These are phyloP conservation scores for Gymnogyps californianus DNA, from an alignment of 2,113 vertebrate genomes.

Conservation along the genomic window DNA sequence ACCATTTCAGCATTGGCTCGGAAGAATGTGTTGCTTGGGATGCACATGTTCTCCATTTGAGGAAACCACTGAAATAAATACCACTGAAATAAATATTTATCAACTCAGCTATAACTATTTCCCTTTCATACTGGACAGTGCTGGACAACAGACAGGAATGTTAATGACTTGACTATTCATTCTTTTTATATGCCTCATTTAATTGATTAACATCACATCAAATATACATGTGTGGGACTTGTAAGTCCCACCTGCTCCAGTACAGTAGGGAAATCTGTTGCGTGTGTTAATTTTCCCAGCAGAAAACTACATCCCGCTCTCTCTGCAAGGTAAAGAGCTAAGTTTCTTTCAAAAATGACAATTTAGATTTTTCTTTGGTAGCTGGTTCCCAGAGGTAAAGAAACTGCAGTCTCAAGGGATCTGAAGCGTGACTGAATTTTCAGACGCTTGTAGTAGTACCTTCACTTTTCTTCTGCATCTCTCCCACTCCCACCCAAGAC, in stretches of 20 bases:
- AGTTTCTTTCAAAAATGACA: not conserved
- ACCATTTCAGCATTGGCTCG: not conserved
- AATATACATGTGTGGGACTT: not conserved
- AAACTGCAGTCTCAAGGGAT: not conserved
- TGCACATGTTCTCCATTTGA: not conserved
- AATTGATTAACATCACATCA: not conserved
- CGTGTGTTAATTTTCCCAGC: not conserved
- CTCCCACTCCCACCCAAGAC: not conserved
- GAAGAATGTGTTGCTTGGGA: not conserved
- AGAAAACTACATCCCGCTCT: not conserved
- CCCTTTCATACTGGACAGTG: not conserved
- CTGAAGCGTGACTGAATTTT: not conserved
- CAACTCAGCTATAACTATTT: not conserved
- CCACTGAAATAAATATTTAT: conserved; percentile 14
- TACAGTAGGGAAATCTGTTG: not conserved
- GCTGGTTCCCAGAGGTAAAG: not conserved
- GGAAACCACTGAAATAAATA: not conserved
- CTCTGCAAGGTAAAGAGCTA: not conserved
- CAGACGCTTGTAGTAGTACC: not conserved
- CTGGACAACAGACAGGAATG: not conserved
- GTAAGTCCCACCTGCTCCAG: not conserved
- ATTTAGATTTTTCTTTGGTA: not conserved
- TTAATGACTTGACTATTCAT: not conserved
- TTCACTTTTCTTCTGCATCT: not conserved
- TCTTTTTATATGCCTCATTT: not conserved